Base-by-base conservation (phyloP, 2,888 invertebrate genomes). In the Eristalis tenax region DNA sequence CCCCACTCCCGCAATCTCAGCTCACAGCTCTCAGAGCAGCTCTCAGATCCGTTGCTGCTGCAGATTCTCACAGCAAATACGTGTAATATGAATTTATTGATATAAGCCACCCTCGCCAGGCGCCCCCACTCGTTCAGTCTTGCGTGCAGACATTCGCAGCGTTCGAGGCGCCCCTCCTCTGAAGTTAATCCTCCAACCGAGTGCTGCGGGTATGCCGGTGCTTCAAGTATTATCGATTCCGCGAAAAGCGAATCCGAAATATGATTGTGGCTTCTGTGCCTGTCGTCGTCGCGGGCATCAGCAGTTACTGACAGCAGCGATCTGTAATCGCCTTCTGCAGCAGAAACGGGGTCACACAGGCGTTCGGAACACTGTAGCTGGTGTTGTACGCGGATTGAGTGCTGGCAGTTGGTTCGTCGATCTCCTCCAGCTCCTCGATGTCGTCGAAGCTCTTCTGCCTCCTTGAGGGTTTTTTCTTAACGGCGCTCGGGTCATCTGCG, bases 361-460 rank as follows among this genome's bases (percentile, higher is more conserved):
- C 75, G 38, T 68, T 50, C 2, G 61, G 71, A 18, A 83, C 57
- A 10, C 59, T 43, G 13, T 64, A 83, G 32, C 63, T 71, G 18
- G 64, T 57, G 26, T 76, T 79, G 63, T 75, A 83, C 79, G 71
- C 76, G 64, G 83, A 80, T 82, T 86, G 82, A 38, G 28, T 68
- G 59, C 63, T 74, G 5, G 66, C 65, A 38, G 43, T 83, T 10
- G 63, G 68, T 43, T 87, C 87, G 57, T 87, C 87, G 56, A 76
- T 68, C 23, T 87, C 87, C 59, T 87, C 87, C 63, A 83, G 28
- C 38, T 87, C 87, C 38, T 83, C 87, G 80, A 87, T 87, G 38
- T 87, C 87, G 50, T 83, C 79, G 65, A 87, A 87, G 23, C 87
- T 87, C 50, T 73, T 76, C 23, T 87, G 83, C 64, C 73, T 71